phyloP scores from a whole-genome alignment of 2,113 vertebrate species.

The Semicossyphus pulcher region DNA sequence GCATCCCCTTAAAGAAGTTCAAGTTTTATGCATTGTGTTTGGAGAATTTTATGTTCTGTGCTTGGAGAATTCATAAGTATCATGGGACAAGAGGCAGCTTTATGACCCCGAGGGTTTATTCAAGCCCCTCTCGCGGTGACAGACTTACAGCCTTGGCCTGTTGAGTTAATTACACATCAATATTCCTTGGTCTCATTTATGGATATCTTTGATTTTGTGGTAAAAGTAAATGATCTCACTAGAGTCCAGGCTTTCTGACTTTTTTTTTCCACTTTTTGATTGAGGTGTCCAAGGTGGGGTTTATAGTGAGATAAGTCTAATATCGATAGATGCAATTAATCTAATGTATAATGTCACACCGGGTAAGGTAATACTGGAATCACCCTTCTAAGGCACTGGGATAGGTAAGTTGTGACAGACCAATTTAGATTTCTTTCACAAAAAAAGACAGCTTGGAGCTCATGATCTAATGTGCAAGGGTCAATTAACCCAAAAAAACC shows the following conservation, averaged over 20 bases:
- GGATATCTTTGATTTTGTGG: constrained; percentile 73
- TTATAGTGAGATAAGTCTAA: constrained; percentile 13
- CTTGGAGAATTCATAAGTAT: constrained; percentile 57
- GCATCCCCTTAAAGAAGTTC: constrained; percentile 27
- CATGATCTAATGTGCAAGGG: constrained; percentile 5
- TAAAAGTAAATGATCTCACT: constrained; percentile 69
- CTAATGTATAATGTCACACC: constrained; percentile 22
- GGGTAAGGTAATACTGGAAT: constrained; percentile 26
- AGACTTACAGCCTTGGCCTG: constrained; percentile 54
- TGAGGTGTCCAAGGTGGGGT: not conserved
- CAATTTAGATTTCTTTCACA: constrained; percentile 9
- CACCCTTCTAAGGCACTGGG: constrained; percentile 2
- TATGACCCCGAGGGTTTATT: constrained; percentile 63
- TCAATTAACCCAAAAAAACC: constrained; percentile 27
- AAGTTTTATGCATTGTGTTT: constrained; percentile 49
- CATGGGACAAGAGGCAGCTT: constrained; percentile 61
- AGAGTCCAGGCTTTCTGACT: constrained; percentile 49
- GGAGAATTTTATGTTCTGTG: constrained; percentile 33
- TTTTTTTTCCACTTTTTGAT: constrained; percentile 17
- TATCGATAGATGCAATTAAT: constrained; percentile 2
- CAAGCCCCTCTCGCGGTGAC: constrained; percentile 39
- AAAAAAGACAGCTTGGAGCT: constrained; percentile 8
- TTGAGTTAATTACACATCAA: constrained; percentile 78
- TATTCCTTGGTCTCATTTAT: constrained; percentile 72
- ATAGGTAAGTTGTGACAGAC: constrained; percentile 22